A percentile compares a stretch with the other conserved stretches of the same genome.
These are phyloP conservation scores for Siderastrea siderea DNA, from an alignment of 92 coral and sea anemone genomes.

Conservation along the genomic window DNA sequence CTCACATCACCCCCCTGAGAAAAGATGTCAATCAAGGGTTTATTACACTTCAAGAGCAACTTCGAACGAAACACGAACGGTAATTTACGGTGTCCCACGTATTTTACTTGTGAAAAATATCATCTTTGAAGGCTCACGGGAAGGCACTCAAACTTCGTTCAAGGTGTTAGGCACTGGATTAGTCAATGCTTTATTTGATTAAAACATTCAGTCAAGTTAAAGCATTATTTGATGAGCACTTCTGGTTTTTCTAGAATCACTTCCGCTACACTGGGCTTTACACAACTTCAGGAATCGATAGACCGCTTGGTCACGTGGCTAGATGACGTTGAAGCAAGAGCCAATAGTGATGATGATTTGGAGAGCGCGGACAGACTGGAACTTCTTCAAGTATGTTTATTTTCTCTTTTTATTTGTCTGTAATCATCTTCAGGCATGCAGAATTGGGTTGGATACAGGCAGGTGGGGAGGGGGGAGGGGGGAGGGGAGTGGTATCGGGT, in stretches of 20 bases:
- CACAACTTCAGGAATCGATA: slow-evolving; percentile 77
- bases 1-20: slow-evolving; percentile 75
- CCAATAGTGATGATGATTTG: slow-evolving; percentile 46
- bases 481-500: too few relatives aligned
- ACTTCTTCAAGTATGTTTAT: slow-evolving; percentile 44
- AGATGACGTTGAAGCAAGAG: slow-evolving; percentile 80
- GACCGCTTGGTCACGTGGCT: slow-evolving; percentile 72
- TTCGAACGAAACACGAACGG: slow-evolving; percentile 68
- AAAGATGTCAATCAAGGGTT: slow-evolving; percentile 78
- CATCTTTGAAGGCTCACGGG: too few relatives aligned
- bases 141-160: too few relatives aligned
- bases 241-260: slow-evolving; percentile 9
- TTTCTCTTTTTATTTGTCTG: background rate
- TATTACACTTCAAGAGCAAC: slow-evolving; percentile 65
- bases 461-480: too few relatives aligned
- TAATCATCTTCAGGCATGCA: background rate
- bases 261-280: slow-evolving; percentile 67
- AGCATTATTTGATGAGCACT: background rate
- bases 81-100: background rate
- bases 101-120: background rate
- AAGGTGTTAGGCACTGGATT: too few relatives aligned
- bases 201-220: background rate
- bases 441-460: too few relatives aligned
- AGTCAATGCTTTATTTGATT: background rate
- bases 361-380: slow-evolving; percentile 79